These are phyloP conservation scores for Austrolebias charrua DNA, from an alignment of 2,797 vertebrate genomes.

Conservation along the genomic window DNA sequence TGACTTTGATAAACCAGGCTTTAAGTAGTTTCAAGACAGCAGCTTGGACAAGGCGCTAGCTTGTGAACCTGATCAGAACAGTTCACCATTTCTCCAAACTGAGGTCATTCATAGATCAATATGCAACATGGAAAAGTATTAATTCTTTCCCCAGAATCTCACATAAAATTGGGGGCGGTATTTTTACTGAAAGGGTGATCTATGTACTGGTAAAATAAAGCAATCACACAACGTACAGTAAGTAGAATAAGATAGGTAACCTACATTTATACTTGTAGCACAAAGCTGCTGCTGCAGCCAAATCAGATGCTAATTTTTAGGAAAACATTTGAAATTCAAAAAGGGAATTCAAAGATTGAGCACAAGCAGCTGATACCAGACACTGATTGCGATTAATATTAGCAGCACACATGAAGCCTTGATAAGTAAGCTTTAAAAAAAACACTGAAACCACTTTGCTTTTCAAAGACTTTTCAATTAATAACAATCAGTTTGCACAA, in stretches of 20 bases:
- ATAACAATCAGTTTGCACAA: slow-evolving; percentile 50
- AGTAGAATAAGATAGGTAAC: slow-evolving; percentile 10
- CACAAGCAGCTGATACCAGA: slow-evolving; percentile 47
- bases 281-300: slow-evolving; percentile 40
- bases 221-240: not conserved
- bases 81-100: too few relatives aligned
- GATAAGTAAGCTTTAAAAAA: slow-evolving; percentile 44
- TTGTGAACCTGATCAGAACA: too few relatives aligned
- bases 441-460: slow-evolving; percentile 13
- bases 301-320: slow-evolving; percentile 48
- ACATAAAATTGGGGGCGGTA: too few relatives aligned
- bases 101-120: too few relatives aligned
- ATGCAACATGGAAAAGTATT: too few relatives aligned
- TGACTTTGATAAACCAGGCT: too few relatives aligned
- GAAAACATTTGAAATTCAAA: slow-evolving; percentile 67
- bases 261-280: slow-evolving; percentile 36
- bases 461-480: slow-evolving; percentile 48
- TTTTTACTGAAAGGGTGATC: too few relatives aligned
- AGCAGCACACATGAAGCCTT: slow-evolving; percentile 35
- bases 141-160: too few relatives aligned
- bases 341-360: slow-evolving; percentile 50
- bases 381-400: slow-evolving; percentile 72
- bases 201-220: too few relatives aligned
- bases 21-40: too few relatives aligned
- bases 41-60: too few relatives aligned